Base-by-base conservation (phyloP, 2,888 invertebrate genomes). In the Eilema sororculum region DNA sequence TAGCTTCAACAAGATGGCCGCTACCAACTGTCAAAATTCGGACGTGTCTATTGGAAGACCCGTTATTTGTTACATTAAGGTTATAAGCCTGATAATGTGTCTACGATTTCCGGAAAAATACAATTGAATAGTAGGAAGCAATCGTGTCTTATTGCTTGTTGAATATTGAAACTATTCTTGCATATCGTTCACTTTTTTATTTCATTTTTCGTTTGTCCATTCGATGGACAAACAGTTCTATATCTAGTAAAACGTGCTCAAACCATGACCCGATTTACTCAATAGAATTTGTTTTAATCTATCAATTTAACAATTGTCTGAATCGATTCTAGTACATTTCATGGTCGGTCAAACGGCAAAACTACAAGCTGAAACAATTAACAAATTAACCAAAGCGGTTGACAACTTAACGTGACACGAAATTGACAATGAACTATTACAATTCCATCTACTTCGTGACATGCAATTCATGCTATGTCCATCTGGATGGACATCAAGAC, bases 231-330 rank as follows among this genome's bases (percentile, higher is more conserved):
- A 62, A 28, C 30, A 28, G n/a, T 46, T 60, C 12, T 41, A 30
- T 6, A n/a, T 46, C 52, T 52, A 52, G 20, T 46, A 56, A 37
- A 66, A 58, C 66, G 41, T n/a, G 10, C 65, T 74, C 62, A 69
- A 84, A 78, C 86, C 87, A 73, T 88, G 91, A 90, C 91, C 89
- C 76, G 83, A 83, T 87, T 88, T 64, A 82, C 77, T 79, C 83
- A 84, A 85, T 84, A 67, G 82, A 84, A 82, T 88, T 89, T 84
- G 87, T 87, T 85, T 85, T 87, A 90, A 91, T 91, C 89, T 85
- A 87, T 83, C 87, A 90, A 90, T 91, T 90, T 85, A 88, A 79
- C 80, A 80, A 80, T 86, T 82, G 79, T 73, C 70, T 69, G 65
- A 77, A 81, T 75, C 74, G 74, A 82, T 78, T 77, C 71, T 72